Evolutionary conservation across 2,888 invertebrate genomes (phyloP).

Genomic region (Yponomeuta cagnagella): DNA sequence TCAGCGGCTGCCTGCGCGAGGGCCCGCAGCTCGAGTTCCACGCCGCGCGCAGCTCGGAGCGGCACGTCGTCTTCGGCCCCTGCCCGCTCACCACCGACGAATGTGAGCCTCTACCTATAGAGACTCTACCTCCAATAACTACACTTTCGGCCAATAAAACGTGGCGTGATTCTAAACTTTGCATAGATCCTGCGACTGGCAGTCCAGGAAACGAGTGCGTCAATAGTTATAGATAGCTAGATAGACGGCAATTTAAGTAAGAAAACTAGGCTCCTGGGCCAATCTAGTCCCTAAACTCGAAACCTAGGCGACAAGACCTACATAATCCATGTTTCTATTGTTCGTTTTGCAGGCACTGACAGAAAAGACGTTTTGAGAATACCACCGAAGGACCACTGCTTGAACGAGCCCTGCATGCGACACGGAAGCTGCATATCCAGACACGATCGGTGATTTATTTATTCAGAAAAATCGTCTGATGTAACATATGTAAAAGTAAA

Average conservation of each 20-base stretch:
- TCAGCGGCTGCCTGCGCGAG: conserved; percentile 89
- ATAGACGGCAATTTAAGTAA: no score
- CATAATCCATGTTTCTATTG: background rate
- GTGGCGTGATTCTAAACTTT: no score
- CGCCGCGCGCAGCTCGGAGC: conserved; percentile 75
- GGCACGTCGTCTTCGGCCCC: conserved; percentile 83
- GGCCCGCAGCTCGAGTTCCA: conserved; percentile 91
- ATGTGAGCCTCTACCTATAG: conserved; percentile 67
- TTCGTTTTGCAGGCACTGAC: conserved; percentile 55
- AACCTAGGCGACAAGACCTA: background rate
- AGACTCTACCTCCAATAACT: no score
- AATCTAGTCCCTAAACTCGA: background rate
- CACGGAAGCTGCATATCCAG: conserved; percentile 87
- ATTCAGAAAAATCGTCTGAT: background rate
- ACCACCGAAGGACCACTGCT: conserved; percentile 81
- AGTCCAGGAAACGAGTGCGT: no score
- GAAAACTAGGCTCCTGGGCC: no score
- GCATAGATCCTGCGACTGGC: no score
- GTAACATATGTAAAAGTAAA: background rate
- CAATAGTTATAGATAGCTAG: no score
- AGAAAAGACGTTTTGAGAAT: conserved; percentile 72
- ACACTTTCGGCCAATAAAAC: no score
- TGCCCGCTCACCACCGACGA: conserved; percentile 85
- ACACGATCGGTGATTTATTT: conserved; percentile 71
- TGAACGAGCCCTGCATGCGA: conserved; percentile 87